Evolutionary conservation across 1,140 invertebrate genomes (phyloP).

Genomic region (Teleopsis dalmanni): DNA sequence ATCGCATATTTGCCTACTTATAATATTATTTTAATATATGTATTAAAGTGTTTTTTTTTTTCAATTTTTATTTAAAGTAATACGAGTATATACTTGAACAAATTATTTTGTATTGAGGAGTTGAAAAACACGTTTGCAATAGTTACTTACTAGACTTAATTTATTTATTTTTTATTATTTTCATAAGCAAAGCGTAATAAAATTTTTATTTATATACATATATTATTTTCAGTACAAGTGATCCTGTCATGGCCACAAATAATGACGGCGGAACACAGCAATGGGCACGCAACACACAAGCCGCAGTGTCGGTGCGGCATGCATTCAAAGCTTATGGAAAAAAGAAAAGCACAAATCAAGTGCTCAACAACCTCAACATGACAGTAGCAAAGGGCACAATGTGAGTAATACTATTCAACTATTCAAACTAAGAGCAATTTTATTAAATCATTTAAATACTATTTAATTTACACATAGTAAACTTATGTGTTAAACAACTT

Average conservation of each 20-base stretch:
- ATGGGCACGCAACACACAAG: slow-evolving; percentile 54
- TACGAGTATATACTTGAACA: too few species aligned
- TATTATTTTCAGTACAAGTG: slow-evolving; percentile 27
- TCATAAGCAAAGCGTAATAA: neutral
- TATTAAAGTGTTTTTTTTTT: too few species aligned
- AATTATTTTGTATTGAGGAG: too few species aligned
- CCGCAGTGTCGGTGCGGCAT: slow-evolving; percentile 74
- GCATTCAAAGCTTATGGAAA: slow-evolving; percentile 83
- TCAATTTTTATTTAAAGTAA: too few species aligned
- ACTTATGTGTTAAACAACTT: too few species aligned
- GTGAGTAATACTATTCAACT: slow-evolving; percentile 58
- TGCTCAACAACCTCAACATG: slow-evolving; percentile 81
- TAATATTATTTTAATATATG: too few species aligned
- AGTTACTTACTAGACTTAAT: neutral
- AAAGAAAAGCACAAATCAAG: slow-evolving; percentile 71
- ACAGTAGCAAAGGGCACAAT: slow-evolving; percentile 86
- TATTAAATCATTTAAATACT: too few species aligned
- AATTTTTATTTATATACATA: neutral
- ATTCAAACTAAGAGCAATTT: neutral
- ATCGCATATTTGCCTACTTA: too few species aligned
- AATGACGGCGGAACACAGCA: slow-evolving; percentile 39
- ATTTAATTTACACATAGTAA: too few species aligned
- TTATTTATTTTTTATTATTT: slow-evolving; percentile 8
- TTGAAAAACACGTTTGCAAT: too few species aligned
- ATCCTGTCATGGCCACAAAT: slow-evolving; percentile 34